Percentiles rank a stretch among this genome's conserved stretches.
Conservation (phyloP, 2,113 vertebrate genomes). For the Ageneiosus marmoratus region DNA sequence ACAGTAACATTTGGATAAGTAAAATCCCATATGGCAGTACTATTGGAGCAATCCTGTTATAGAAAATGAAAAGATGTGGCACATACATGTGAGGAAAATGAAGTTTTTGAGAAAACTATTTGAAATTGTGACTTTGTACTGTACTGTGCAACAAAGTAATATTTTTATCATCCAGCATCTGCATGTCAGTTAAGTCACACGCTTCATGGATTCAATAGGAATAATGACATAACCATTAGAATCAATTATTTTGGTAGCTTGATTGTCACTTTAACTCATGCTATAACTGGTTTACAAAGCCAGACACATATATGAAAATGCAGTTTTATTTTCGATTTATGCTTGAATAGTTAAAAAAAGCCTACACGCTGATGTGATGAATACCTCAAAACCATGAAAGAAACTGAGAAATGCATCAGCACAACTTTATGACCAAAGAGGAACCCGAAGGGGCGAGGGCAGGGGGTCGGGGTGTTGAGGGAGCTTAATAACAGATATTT, state of each 20-base stretch:
- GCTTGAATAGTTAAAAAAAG: background rate
- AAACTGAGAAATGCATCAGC: background rate
- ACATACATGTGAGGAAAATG: background rate
- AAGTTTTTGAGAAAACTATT: background rate
- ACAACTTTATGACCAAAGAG: background rate
- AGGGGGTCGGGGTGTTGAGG: too few relatives aligned
- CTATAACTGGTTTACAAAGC: background rate
- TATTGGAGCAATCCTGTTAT: background rate
- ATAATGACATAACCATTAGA: background rate
- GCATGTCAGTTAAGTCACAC: background rate
- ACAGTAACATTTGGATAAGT: too few relatives aligned
- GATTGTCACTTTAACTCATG: background rate
- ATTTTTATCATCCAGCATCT: background rate
- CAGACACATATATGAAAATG: background rate
- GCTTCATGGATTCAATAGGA: background rate
- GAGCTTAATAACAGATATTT: background rate
- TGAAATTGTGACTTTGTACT: background rate
- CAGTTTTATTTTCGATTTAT: background rate
- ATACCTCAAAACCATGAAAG: background rate
- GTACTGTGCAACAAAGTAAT: background rate
- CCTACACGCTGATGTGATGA: background rate
- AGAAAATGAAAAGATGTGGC: too few relatives aligned
- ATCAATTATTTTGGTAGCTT: background rate
- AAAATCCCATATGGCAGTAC: background rate
- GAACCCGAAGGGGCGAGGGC: background rate